Evolutionary conservation across 2,888 invertebrate species (phyloP), one percentile per base, ranked within the genome.

Genomic region (Thereva unica): DNA sequence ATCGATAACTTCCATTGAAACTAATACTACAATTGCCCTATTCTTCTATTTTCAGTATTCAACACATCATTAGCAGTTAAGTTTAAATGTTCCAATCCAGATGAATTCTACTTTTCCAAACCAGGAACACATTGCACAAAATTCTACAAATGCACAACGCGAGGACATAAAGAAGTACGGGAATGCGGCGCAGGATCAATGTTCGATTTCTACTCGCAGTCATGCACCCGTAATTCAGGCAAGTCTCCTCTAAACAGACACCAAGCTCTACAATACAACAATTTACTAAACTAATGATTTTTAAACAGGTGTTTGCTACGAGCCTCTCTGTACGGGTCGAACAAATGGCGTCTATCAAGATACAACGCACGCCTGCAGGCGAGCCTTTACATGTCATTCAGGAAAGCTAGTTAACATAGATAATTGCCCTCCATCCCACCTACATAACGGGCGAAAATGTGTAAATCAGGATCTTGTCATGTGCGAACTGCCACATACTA

Each of bases 331-430:
- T 74, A 82, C 83, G 5, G 85, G 85, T 1, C 78, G 85, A 47
- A 80, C 83, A 1, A 84, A 86, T 75, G 86, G 86, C 0, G 76
- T 80, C 49, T 85, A 85, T 74, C 83, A 84, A 35, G 86, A 87
- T 74, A 80, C 84, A 4, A 85, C 84, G 2, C 85, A 86, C 72
- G 82, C 83, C 63, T 86, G 86, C 72, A 82, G 83, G 0, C 82
- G 86, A 9, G 79, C 79, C 37, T 79, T 84, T 67, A 77, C 76
- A 12, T 86, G 86, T 72, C 78, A 79, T 67, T 83, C 83, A 12
- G 84, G 84, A 4, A 80, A 81, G 68, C 73, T 85, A 50, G 80
- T 83, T 9, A 83, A 82, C 70, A 75, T 78, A 56, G 84, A 84
- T 35, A 77, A 82, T 41, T 86, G 86, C 72, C 79, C 80, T 4